Base-by-base conservation (phyloP, 2,888 invertebrate genomes). In the Minunthozetes semirufus region DNA sequence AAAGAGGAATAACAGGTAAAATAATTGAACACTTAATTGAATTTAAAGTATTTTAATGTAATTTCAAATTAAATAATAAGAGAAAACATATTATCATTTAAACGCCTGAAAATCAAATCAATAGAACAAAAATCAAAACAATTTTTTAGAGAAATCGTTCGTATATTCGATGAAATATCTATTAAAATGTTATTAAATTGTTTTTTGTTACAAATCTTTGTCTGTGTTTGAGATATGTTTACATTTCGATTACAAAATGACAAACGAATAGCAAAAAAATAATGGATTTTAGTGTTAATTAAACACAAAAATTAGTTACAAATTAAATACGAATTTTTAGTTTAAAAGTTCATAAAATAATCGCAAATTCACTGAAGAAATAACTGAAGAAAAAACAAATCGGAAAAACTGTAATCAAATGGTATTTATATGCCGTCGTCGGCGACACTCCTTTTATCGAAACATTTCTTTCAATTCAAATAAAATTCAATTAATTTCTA, bases 171-270 rank as follows among this genome's bases (percentile, higher is more conserved):
- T 17, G 13, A 19, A 53, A 5, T 8, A 5, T 53, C 53, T 53
- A 53, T 53, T 19, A n/a, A 53, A 53, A 53, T 19, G 15, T 15
- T 53, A 53, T 53, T 53, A 53, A 33, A 33, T 33, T 33, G 33
- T 33, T 33, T 53, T 53, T 53, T 48, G 9, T 53, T 53, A 53
- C 53, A 53, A 53, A 53, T 48, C 13, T 5, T 17, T 48, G 5
- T 53, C n/a, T 53, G 53, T 53, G 53, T 53, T 53, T 53, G n/a
- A 53, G 53, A 53, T 53, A 53, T 53, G 53, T 48, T 48, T 48
- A 48, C 53, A 19, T 53, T 53, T 53, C 19, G n/a, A 19, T 53
- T 53, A 53, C 19, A 53, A 53, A 53, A 53, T 53, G 53, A 53
- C 48, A 48, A 48, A 48, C 48, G 48, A 48, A 48, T 48, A 48